phyloP scores from a whole-genome alignment of 2,888 invertebrate genomes.

The Brenthis daphne region DNA sequence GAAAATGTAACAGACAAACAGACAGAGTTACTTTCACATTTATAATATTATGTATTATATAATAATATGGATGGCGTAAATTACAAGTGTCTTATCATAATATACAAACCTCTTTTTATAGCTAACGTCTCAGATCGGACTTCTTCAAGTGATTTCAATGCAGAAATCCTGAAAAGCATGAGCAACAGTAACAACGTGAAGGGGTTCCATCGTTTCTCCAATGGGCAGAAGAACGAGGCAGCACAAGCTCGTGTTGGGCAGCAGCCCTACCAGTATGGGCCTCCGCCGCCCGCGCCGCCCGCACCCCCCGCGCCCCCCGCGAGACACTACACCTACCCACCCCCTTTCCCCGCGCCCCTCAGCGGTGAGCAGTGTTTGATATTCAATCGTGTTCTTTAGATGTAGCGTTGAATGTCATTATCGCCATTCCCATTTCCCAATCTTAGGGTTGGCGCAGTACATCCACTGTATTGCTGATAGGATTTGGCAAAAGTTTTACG shows the following conservation, averaged over 20 bases:
- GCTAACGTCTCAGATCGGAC: slow-evolving; percentile 1
- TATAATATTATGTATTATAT: background rate
- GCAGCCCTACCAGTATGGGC: background rate
- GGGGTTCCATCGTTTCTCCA: slow-evolving; percentile 8
- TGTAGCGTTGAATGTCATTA: background rate
- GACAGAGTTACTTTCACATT: background rate
- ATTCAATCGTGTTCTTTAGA: too few relatives aligned
- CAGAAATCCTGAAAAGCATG: background rate
- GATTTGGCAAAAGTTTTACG: too few relatives aligned
- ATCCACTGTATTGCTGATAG: too few relatives aligned
- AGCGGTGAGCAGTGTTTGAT: slow-evolving; percentile 8
- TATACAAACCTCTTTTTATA: background rate
- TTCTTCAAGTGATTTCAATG: background rate
- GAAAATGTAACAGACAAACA: too few relatives aligned
- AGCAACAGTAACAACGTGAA: slow-evolving; percentile 1
- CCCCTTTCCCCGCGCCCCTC: slow-evolving; percentile 11
- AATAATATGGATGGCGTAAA: too few relatives aligned
- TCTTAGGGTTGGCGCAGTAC: too few relatives aligned
- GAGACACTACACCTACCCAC: too few relatives aligned
- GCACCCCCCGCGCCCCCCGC: background rate
- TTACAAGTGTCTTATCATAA: too few relatives aligned
- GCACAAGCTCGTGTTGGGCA: background rate
- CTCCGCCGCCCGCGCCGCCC: slow-evolving; percentile 5
- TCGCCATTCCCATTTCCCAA: too few relatives aligned
- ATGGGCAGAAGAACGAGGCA: background rate